Base-by-base conservation (phyloP, 2,888 invertebrate genomes). In the Apodemia mormo region DNA sequence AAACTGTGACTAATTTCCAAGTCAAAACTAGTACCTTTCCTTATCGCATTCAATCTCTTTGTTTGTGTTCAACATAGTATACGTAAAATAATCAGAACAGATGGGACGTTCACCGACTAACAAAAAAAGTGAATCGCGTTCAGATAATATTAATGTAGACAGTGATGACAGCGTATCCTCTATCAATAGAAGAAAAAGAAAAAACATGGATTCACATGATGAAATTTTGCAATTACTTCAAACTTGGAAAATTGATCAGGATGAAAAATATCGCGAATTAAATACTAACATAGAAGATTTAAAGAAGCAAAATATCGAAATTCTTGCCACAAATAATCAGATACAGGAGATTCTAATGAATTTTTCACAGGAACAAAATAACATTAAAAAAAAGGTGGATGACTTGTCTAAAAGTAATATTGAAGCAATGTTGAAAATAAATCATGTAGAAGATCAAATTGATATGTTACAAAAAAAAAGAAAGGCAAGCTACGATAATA, bases 11-110 rank as follows among this genome's bases (percentile, higher is more conserved):
- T 45, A 1, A 45, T 45, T 45, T 45, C 7, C 45, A 12, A 45
- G 10, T 45, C 40, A 40, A 40, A 40, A 40, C 40, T 40, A 7
- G 94, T 80, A 30, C 69, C 30, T 66, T 2, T 64, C 30, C 14
- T 14, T 64, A 64, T 64, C 64, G 37, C 33, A 14, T 33, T 65
- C 29, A 65, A 65, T 65, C 40, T 37, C 65, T 33, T 56, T 54
- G 54, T n/a, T 56, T 1, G 54, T 22, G 7, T 22, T 2, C 22
- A 22, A 8, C 54, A 56, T 22, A 56, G 54, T 56, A 56, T n/a
- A 22, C 54, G n/a, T 22, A 56, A 22, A 7, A 56, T 56, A 22
- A 56, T 22, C 9, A 56, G 54, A 56, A 56, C 45, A 56, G 12
- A 56, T 22, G 22, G 54, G 54, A 2, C 54, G 54, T 8, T 56